Base-by-base conservation (phyloP, 1,140 invertebrate species). In the Homarus americanus region DNA sequence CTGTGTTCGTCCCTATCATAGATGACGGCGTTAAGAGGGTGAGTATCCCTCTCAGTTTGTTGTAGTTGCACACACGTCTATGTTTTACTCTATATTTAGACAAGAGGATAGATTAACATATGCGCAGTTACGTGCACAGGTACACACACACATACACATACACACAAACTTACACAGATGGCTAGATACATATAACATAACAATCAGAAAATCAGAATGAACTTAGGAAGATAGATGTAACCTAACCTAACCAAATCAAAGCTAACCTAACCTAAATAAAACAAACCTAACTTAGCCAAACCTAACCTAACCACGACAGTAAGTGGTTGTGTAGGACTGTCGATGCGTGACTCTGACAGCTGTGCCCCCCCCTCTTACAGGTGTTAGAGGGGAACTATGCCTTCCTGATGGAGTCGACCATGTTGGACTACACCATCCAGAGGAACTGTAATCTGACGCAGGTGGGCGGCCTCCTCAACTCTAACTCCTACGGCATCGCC, bases 351-450 rank as follows among this genome's bases (percentile, higher is more conserved):
- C 53, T 17, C 76, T 83, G n/a, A n/a, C n/a, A n/a, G n/a, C n/a
- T n/a, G n/a, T n/a, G n/a, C 20, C 32, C 28, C 49, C 53, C 82
- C 28, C 28, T 63, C 41, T 20, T 28, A 1, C 80, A 90, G 89
- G 98, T 99, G 0, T 94, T 98, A 73, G 96, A 96, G 80, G 98
- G 98, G 0, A 97, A 99, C 93, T 99, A 99, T 94, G 99, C 99
- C 0, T 99, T 99, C 94, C 95, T 99, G 34, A 99, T 99, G 98
- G 99, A 99, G 95, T 99, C 98, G 0, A 99, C 98, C 0, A 99
- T 99, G 96, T 95, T 99, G 79, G 99, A 99, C 94, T 99, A 99
- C 93, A 96, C 97, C 0, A 97, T 99, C 0, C 98, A 99, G 95
- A 95, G 98, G 80, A 97, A 99, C 94, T 99, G 99, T 94, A 99